Evolutionary conservation across 2,113 vertebrate genomes (phyloP), one percentile per base, ranked within the genome.

Genomic region (Crotalus viridis): DNA sequence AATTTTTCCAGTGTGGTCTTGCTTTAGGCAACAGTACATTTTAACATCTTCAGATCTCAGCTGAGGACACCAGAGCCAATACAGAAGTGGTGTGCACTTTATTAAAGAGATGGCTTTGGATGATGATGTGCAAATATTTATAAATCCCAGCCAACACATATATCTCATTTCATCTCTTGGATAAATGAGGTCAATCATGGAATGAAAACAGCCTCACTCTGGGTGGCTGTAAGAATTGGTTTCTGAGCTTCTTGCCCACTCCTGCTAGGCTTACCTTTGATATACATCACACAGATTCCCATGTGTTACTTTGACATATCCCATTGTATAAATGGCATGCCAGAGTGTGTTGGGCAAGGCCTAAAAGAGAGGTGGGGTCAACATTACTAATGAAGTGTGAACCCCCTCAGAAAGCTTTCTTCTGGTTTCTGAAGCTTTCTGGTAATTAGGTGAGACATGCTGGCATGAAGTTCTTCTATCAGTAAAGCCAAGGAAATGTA

Each of bases 401-500:
- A 95, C 94, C 92, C 95, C 96, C 93, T 13, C 95, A 39, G 56
- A 96, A 93, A 94, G 54, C 74, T 92, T 94, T 92, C 26, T 0
- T 0, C 95, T 96, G 95, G 93, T 94, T 90, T 57, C 93, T 94
- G 94, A 85, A 94, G 92, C 94, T 91, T 0, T 5, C 93, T 93
- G 95, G 93, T 97, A 97, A 97, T 97, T 96, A 97, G 96, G 96
- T 97, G 96, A 95, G 95, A 97, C 94, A 0, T 19, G 91, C 90
- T 94, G 94, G 96, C 95, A 95, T 0, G 85, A 96, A 87, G 92
- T 94, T 89, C 94, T 90, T 91, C 95, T 97, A 97, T 97, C 97
- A 96, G 96, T 61, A 94, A 93, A 95, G 92, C 93, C 94, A 87
- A 87, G 87, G 90, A 74, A 97, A 97, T 95, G 96, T 97, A 97